Base-by-base conservation (phyloP, 1,140 invertebrate species). In the Heliconius hewitsoni region DNA sequence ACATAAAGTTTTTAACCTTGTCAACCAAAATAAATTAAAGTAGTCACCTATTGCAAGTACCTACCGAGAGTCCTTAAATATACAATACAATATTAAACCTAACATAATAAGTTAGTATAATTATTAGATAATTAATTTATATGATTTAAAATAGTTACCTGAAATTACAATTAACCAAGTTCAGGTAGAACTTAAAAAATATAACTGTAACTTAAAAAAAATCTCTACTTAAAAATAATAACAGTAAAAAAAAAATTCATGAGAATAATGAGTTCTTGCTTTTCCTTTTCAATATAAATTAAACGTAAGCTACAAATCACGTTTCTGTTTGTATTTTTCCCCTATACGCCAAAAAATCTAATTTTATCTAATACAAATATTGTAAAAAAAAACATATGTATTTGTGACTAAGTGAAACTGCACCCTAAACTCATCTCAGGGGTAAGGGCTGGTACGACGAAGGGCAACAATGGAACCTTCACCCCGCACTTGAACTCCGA, bases 401-500 rank as follows among this genome's bases (percentile, higher is more conserved):
- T 71, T 37, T 37, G 11, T 71, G 71, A 74, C 52, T 73, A 79
- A 30, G 55, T 66, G 39, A 74, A 66, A 46, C 46, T 42, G 76
- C 74, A 72, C 77, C 80, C 77, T 77, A 81, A 83, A 82, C 76
- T 71, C 74, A 77, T 77, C 82, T 83, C 77, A 78, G 55, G 70
- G 82, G 77, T 81, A 83, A 83, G 82, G 82, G 82, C 80, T 81
- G 80, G 79, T 77, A 76, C 60, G 72, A 60, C 77, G 83, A 81
- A 86, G 83, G 84, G 82, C 81, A 80, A 81, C 85, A 81, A 87
- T 85, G 87, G 80, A 91, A 91, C 93, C 91, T 93, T 94, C 91
- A 94, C 91, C 93, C 90, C 93, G 91, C 88, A 89, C 91, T 94
- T 94, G 93, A 94, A 94, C 91, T 84, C 82, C 84, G 83, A 79